These are phyloP conservation scores for Melolontha melolontha DNA, from an alignment of 2,888 invertebrate species.

Conservation along the genomic window DNA sequence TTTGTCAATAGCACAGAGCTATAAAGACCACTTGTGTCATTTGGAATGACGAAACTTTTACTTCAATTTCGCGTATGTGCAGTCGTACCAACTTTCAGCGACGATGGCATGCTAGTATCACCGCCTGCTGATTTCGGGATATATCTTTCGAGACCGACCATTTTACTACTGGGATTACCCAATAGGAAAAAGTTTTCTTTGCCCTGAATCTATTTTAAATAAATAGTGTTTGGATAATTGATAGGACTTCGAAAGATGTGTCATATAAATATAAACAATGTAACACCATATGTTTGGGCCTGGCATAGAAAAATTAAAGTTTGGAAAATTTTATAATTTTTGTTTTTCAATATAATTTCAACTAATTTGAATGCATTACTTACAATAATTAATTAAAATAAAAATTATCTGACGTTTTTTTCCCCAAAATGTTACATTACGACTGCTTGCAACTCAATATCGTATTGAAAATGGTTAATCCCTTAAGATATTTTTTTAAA, in stretches of 20 bases:
- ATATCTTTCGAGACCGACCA: slow-evolving; percentile 22
- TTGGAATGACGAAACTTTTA: slow-evolving; percentile 70
- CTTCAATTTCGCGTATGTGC: slow-evolving; percentile 62
- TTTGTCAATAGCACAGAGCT: slow-evolving; percentile 69
- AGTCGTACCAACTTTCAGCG: slow-evolving; percentile 47
- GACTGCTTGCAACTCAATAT: too few relatives aligned
- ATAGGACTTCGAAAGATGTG: not conserved
- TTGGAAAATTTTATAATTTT: too few relatives aligned
- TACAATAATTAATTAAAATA: too few relatives aligned
- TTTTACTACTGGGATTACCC: slow-evolving; percentile 12
- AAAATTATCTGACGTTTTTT: too few relatives aligned
- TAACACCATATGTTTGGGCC: too few relatives aligned
- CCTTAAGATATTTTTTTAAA: too few relatives aligned
- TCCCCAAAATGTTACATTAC: too few relatives aligned
- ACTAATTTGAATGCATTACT: too few relatives aligned
- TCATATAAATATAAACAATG: too few relatives aligned
- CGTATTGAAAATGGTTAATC: too few relatives aligned
- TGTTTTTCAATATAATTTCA: too few relatives aligned
- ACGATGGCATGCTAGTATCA: slow-evolving; percentile 35
- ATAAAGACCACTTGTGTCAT: slow-evolving; percentile 73
- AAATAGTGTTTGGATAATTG: slow-evolving; percentile 1
- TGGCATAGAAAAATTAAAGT: too few relatives aligned
- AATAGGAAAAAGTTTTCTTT: slow-evolving; percentile 6
- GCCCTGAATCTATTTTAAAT: not conserved
- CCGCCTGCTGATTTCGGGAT: slow-evolving; percentile 33